A percentile compares a stretch with the other conserved stretches of the same genome.
phyloP scores from a whole-genome alignment of 2,113 vertebrate genomes.

The Camarhynchus parvulus region DNA sequence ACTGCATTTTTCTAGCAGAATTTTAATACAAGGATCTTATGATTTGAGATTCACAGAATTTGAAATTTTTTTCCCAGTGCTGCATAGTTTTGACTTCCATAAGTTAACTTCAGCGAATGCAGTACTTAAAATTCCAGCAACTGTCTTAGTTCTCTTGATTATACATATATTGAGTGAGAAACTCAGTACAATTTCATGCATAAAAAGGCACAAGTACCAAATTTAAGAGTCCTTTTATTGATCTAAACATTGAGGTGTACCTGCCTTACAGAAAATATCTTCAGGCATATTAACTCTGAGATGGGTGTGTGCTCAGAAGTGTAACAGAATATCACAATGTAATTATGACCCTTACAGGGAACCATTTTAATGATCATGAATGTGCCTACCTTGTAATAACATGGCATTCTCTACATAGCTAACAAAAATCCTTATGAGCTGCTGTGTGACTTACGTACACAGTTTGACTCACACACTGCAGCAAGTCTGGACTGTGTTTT shows the following conservation, averaged over 20 bases:
- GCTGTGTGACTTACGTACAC: background rate
- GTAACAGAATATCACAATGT: background rate
- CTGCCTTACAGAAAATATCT: background rate
- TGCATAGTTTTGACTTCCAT: background rate
- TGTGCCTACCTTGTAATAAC: background rate
- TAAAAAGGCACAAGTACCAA: slow-evolving; percentile 38
- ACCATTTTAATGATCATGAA: background rate
- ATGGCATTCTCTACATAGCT: background rate
- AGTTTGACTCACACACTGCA: background rate
- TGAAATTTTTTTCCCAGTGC: background rate
- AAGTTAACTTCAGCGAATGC: background rate
- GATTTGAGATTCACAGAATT: background rate
- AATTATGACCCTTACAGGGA: background rate
- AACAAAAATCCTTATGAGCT: background rate
- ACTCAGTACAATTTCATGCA: slow-evolving; percentile 33
- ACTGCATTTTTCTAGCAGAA: background rate
- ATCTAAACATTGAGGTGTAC: slow-evolving; percentile 19
- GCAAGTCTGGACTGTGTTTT: background rate
- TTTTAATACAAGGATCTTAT: background rate
- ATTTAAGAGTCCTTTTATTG: slow-evolving; percentile 34
- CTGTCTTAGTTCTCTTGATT: background rate
- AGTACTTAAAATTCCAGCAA: slow-evolving; percentile 15
- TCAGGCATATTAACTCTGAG: background rate
- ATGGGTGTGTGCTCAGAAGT: background rate
- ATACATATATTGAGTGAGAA: background rate